A percentile compares a stretch with the other conserved stretches of the same genome.
These are phyloP conservation scores for Chesias legatella DNA, from an alignment of 2,888 invertebrate species.

Conservation along the genomic window DNA sequence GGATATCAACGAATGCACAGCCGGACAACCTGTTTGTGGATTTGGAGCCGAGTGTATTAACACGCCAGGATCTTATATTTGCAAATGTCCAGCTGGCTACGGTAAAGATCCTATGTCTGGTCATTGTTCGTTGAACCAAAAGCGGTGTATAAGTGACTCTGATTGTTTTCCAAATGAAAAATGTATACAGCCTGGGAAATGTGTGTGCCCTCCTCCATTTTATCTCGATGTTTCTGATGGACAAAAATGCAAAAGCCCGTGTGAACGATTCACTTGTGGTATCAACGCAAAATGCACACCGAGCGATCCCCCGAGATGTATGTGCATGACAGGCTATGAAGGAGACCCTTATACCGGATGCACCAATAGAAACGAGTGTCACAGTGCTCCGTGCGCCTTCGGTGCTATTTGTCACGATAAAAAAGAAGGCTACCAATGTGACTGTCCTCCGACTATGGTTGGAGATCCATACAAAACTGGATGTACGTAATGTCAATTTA, in stretches of 20 bases:
- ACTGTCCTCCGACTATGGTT: constrained; percentile 89
- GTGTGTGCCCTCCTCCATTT: constrained; percentile 94
- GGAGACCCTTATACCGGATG: constrained; percentile 93
- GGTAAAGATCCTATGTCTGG: constrained; percentile 91
- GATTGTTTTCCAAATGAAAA: constrained; percentile 93
- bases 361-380: constrained; percentile 92
- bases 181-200: constrained; percentile 94
- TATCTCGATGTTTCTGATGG: constrained; percentile 90
- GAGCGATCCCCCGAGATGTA: constrained; percentile 92
- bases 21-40: constrained; percentile 88
- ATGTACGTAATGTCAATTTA: constrained; percentile 76
- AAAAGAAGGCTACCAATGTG: constrained; percentile 92
- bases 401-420: constrained; percentile 94
- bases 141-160: constrained; percentile 89
- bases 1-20: constrained; percentile 91
- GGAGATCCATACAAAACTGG: constrained; percentile 93
- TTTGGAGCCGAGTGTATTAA: constrained; percentile 94
- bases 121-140: constrained; percentile 90
- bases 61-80: constrained; percentile 87
- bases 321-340: constrained; percentile 92
- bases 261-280: constrained; percentile 93
- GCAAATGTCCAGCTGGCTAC: constrained; percentile 90
- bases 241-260: constrained; percentile 95
- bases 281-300: constrained; percentile 94
- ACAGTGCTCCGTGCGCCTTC: constrained; percentile 90